A percentile compares a stretch with the other conserved stretches of the same genome.
These are phyloP conservation scores for Columbina picui DNA, from an alignment of 2,113 vertebrate species.

Conservation along the genomic window DNA sequence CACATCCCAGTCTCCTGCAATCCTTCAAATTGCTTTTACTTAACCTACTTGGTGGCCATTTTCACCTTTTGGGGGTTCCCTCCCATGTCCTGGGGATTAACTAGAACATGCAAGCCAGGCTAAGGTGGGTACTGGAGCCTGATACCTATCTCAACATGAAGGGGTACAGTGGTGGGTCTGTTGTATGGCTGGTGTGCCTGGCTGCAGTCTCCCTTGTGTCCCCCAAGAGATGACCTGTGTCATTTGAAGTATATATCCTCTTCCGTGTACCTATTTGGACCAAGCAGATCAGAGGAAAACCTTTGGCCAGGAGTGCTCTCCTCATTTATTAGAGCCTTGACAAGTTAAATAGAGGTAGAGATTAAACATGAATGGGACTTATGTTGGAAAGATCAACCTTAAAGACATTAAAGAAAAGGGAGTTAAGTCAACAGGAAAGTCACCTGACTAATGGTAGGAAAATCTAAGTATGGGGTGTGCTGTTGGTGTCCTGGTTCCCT, in stretches of 20 bases:
- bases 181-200: neutral
- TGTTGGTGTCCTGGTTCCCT: neutral
- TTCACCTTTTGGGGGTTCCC: neutral
- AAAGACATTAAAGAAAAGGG: constrained; percentile 37
- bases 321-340: constrained; percentile 51
- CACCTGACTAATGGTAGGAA: neutral
- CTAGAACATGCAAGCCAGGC: neutral
- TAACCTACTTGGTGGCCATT: neutral
- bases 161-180: neutral
- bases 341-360: constrained; percentile 60
- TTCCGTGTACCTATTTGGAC: neutral
- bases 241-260: neutral
- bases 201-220: neutral
- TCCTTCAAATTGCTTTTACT: neutral
- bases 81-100: neutral
- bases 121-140: neutral
- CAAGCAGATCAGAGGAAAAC: constrained; percentile 8
- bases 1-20: neutral
- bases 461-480: neutral
- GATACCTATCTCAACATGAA: neutral
- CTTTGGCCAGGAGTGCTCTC: neutral
- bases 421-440: constrained; percentile 52
- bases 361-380: constrained; percentile 59
- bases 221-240: neutral
- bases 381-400: constrained; percentile 49